These are phyloP conservation scores for Andrena marginata DNA, from an alignment of 2,888 invertebrate genomes.

Conservation along the genomic window DNA sequence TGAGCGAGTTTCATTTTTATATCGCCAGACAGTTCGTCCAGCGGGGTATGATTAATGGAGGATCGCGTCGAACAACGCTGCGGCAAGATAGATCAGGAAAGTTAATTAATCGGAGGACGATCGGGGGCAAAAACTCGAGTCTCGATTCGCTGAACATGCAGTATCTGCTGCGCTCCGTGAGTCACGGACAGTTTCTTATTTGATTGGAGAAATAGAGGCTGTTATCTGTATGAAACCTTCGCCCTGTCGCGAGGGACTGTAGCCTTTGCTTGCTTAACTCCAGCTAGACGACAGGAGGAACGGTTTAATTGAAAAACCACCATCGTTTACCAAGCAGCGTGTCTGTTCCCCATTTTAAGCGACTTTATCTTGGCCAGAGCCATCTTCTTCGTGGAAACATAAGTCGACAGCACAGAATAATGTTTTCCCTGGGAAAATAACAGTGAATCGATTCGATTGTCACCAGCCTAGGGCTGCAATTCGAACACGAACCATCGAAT, in stretches of 20 bases:
- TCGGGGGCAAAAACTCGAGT: background rate
- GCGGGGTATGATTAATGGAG: constrained; percentile 14
- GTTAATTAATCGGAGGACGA: constrained; percentile 18
- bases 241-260: background rate
- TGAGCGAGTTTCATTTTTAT: constrained; percentile 11
- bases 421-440: background rate
- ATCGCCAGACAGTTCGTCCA: background rate
- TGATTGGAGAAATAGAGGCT: constrained; percentile 5
- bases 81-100: constrained; percentile 13
- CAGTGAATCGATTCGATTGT: too few species aligned
- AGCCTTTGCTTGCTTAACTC: background rate
- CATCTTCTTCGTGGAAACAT: background rate
- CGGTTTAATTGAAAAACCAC: background rate
- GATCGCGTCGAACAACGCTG: background rate
- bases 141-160: background rate
- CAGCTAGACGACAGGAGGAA: background rate
- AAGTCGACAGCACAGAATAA: background rate
- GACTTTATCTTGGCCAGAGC: background rate
- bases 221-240: background rate
- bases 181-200: constrained; percentile 24
- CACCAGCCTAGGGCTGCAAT: too few species aligned
- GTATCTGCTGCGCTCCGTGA: background rate
- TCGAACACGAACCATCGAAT: background rate
- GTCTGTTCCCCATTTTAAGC: background rate
- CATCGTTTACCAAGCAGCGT: background rate